These are phyloP conservation scores for Stictonetta naevosa DNA, from an alignment of 2,113 vertebrate genomes.

Conservation along the genomic window DNA sequence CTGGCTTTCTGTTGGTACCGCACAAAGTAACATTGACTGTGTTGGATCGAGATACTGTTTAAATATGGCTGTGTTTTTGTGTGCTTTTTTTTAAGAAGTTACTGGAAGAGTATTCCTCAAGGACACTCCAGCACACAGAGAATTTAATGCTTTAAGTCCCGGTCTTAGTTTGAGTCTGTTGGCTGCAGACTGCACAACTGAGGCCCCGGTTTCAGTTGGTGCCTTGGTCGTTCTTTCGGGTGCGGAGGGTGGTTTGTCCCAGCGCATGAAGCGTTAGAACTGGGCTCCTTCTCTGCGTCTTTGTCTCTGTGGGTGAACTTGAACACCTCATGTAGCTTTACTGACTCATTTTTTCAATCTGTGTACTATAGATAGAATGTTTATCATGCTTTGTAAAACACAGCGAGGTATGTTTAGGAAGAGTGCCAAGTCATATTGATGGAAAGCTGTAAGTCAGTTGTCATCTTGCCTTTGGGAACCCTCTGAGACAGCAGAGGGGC, in stretches of 20 bases:
- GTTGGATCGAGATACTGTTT: conserved; percentile 6
- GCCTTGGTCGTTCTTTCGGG: neutral
- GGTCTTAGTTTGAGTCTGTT: neutral
- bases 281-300: neutral
- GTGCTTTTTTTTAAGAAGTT: neutral
- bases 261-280: neutral
- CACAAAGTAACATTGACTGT: neutral
- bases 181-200: neutral
- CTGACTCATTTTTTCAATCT: neutral
- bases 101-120: neutral
- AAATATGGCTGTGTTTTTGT: neutral
- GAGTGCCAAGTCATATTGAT: neutral
- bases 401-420: neutral
- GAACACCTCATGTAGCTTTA: neutral
- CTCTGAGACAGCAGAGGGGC: neutral
- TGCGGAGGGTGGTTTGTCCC: neutral
- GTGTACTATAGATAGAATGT: neutral
- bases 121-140: neutral
- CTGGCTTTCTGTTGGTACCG: neutral
- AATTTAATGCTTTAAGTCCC: conserved; percentile 2
- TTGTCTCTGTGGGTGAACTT: neutral
- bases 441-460: neutral
- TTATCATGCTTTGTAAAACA: neutral
- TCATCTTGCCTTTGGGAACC: neutral
- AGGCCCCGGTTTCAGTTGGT: neutral